These are phyloP conservation scores for Actinostola sp. DNA, from an alignment of 92 coral and sea anemone genomes.

Conservation along the genomic window DNA sequence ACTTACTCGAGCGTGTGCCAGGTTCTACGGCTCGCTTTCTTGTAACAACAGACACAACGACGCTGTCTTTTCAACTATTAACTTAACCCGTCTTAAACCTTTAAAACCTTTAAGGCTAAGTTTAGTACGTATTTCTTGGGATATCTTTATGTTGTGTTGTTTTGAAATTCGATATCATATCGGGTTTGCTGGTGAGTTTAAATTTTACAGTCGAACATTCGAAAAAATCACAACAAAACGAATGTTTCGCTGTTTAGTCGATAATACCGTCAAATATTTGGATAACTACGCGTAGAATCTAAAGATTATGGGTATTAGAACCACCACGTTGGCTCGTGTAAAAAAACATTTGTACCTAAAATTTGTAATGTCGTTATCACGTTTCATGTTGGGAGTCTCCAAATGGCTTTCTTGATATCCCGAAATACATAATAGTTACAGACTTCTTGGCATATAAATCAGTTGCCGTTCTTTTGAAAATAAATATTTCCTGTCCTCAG, in stretches of 20 bases:
- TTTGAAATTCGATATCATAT: constrained; percentile 8
- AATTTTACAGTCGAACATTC: background rate
- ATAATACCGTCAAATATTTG: background rate
- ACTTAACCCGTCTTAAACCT: background rate
- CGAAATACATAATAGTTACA: too few species aligned
- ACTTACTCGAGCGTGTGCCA: background rate
- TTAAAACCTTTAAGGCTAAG: too few species aligned
- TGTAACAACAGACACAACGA: background rate
- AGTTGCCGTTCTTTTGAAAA: too few species aligned
- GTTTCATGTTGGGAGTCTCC: too few species aligned
- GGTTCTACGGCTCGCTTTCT: background rate
- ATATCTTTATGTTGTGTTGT: background rate
- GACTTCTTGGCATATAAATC: too few species aligned
- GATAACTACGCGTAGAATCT: background rate
- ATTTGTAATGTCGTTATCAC: too few species aligned
- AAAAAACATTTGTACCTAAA: too few species aligned
- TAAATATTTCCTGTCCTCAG: too few species aligned
- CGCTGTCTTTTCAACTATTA: background rate
- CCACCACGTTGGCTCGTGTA: too few species aligned
- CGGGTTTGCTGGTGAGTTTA: background rate
- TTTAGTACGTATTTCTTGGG: background rate
- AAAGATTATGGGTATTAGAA: background rate
- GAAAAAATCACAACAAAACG: background rate
- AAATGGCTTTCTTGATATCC: too few species aligned
- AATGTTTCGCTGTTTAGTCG: background rate